Conservation (phyloP, 1,140 invertebrate species). For the Orchesella cincta region DNA sequence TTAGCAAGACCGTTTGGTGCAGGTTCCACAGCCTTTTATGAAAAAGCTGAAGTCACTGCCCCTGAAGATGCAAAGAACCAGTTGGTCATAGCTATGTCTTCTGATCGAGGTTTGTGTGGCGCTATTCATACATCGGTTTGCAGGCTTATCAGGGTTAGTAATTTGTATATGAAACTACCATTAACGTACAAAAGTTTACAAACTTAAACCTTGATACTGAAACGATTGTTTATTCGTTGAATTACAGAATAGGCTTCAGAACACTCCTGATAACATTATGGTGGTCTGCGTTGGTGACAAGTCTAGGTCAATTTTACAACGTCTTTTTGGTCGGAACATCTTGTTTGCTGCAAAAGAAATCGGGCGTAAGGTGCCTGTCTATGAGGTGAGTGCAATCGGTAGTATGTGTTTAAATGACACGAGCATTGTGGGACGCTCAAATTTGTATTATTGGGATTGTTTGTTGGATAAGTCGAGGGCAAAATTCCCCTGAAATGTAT, state of each 20-base stretch:
- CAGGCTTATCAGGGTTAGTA: slow-evolving; percentile 52
- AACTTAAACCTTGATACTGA: not conserved
- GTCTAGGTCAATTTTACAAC: slow-evolving; percentile 60
- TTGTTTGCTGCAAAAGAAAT: slow-evolving; percentile 64
- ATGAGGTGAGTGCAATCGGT: slow-evolving; percentile 42
- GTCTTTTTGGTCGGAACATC: slow-evolving; percentile 60
- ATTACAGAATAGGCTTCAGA: slow-evolving; percentile 39
- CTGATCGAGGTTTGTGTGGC: slow-evolving; percentile 71
- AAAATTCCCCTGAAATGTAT: too few species aligned
- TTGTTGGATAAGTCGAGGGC: too few species aligned
- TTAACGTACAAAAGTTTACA: not conserved
- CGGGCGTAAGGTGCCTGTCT: slow-evolving; percentile 64
- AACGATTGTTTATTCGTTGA: not conserved
- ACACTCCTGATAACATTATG: slow-evolving; percentile 56
- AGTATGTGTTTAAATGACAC: too few species aligned
- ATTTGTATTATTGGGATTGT: too few species aligned
- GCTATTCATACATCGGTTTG: slow-evolving; percentile 66
- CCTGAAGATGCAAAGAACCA: slow-evolving; percentile 57
- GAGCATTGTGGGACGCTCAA: too few species aligned
- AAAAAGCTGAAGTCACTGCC: slow-evolving; percentile 51
- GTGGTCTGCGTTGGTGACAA: slow-evolving; percentile 70
- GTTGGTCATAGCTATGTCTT: slow-evolving; percentile 65
- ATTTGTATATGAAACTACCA: not conserved
- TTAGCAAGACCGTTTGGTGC: slow-evolving; percentile 50
- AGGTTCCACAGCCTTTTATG: slow-evolving; percentile 53